phyloP scores from a whole-genome alignment of 2,888 invertebrate species.

The Dynastes tityus region DNA sequence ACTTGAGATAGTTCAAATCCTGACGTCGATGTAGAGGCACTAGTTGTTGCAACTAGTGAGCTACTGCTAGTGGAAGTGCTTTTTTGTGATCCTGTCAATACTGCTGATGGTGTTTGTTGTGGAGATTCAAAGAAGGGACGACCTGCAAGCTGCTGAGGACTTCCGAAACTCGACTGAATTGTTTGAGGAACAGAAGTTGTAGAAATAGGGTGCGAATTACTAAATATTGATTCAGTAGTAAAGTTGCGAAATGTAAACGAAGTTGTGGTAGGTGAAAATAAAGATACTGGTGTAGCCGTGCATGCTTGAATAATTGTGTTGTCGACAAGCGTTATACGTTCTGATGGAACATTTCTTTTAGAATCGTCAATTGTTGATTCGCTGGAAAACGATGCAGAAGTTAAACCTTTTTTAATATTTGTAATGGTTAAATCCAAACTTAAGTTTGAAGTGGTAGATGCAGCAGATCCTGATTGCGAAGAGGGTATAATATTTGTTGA shows the following conservation, averaged over 20 bases:
- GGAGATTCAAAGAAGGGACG: conserved; percentile 19
- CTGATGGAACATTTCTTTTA: conserved; percentile 41
- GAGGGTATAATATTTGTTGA: conserved; percentile 45
- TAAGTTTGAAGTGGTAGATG: not conserved
- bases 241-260: conserved; percentile 3
- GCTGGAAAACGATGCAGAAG: conserved; percentile 44
- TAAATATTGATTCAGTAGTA: conserved; percentile 9
- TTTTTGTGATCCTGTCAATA: conserved; percentile 20
- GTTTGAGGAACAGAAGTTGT: not conserved
- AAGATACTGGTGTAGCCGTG: conserved; percentile 33
- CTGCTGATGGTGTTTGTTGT: conserved; percentile 4
- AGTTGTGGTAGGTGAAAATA: conserved; percentile 5
- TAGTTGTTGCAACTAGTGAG: not conserved
- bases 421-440: conserved; percentile 46
- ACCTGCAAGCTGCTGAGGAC: not conserved
- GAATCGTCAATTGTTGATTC: conserved; percentile 39
- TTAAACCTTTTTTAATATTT: conserved; percentile 43
- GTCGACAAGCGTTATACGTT: conserved; percentile 36
- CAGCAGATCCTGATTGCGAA: not conserved
- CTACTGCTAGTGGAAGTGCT: not conserved
- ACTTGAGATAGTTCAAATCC: conserved; percentile 1
- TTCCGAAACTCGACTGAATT: not conserved
- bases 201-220: not conserved
- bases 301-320: conserved; percentile 53
- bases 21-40: not conserved